phyloP scores from a whole-genome alignment of 2,113 vertebrate species.

The Gambusia affinis region DNA sequence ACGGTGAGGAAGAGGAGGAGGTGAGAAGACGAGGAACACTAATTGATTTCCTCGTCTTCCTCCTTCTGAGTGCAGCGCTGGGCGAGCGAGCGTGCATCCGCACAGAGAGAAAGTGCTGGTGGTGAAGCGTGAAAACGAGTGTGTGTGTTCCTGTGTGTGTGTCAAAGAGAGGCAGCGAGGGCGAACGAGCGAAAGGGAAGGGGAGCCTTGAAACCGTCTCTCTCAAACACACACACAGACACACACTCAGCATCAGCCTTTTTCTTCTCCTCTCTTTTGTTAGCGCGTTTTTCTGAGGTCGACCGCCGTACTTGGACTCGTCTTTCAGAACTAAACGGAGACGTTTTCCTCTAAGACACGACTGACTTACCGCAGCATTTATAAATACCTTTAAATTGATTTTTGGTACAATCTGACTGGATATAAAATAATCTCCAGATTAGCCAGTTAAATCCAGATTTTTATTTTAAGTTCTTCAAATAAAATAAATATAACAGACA shows the following conservation, averaged over 20 bases:
- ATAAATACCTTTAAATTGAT: no score
- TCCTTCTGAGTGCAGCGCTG: conserved; percentile 7
- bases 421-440: no score
- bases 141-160: conserved; percentile 30
- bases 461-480: no score
- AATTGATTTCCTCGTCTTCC: conserved; percentile 63
- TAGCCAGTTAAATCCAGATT: no score
- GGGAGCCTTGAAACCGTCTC: conserved; percentile 67
- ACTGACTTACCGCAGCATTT: no score
- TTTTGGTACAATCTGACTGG: no score
- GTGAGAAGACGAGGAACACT: conserved; percentile 11
- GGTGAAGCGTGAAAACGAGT: conserved; percentile 39
- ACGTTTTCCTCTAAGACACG: no score
- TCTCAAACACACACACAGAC: conserved; percentile 23
- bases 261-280: conserved; percentile 29
- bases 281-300: conserved; percentile 5
- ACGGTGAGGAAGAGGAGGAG: conserved; percentile 1
- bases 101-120: conserved; percentile 40
- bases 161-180: conserved; percentile 12
- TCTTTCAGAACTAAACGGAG: conserved; percentile 10
- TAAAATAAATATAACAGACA: no score
- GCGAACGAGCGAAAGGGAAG: conserved; percentile 31
- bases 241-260: conserved; percentile 14
- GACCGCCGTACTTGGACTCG: conserved; percentile 1
- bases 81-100: conserved; percentile 34